phyloP scores from a whole-genome alignment of 2,113 vertebrate genomes.

The Carettochelys insculpta region DNA sequence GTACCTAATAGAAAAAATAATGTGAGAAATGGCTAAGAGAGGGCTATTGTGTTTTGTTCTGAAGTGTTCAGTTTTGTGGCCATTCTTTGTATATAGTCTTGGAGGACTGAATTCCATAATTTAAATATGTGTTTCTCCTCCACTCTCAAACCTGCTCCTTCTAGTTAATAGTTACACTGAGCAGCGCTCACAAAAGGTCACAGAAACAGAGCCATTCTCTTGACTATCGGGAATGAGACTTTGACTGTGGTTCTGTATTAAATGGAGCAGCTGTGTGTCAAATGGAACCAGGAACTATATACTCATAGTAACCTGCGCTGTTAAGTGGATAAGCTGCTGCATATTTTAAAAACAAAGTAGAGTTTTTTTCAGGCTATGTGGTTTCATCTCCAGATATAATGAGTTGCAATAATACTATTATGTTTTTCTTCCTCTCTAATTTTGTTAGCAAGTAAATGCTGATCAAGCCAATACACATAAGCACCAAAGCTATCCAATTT shows the following conservation, averaged over 20 bases:
- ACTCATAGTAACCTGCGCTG: neutral
- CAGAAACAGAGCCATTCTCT: neutral
- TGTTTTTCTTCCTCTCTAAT: conserved; percentile 23
- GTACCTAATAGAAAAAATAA: neutral
- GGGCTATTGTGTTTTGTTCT: neutral
- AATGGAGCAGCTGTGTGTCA: neutral
- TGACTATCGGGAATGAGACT: neutral
- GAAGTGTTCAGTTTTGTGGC: neutral
- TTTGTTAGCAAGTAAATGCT: neutral
- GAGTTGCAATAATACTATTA: neutral
- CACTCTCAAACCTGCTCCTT: neutral
- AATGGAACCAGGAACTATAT: neutral
- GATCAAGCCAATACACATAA: neutral
- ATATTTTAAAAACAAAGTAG: neutral
- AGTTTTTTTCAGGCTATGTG: neutral
- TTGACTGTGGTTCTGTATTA: neutral
- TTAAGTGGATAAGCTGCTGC: neutral
- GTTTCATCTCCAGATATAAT: neutral
- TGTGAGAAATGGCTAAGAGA: neutral
- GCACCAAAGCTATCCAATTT: neutral
- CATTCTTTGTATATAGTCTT: neutral
- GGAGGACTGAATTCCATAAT: neutral
- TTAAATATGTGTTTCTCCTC: neutral
- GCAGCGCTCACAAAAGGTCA: neutral
- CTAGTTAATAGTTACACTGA: neutral